Conservation (phyloP, 2,888 invertebrate species). For the Drosophila bunnanda region DNA sequence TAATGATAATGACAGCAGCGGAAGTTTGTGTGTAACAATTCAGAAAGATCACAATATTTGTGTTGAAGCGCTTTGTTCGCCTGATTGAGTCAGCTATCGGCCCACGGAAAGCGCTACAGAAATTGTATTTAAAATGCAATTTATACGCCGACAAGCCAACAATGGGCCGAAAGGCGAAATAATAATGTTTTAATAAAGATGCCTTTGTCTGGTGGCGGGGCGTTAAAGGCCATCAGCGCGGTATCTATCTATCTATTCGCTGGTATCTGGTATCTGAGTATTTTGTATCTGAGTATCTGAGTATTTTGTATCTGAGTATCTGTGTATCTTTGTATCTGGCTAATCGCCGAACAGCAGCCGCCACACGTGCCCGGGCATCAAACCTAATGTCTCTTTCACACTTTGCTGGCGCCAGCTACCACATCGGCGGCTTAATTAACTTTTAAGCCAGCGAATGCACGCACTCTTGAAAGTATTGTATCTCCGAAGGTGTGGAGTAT, state of each 20-base stretch:
- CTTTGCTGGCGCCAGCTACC: slow-evolving; percentile 45
- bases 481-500: slow-evolving; percentile 5
- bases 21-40: slow-evolving; percentile 63
- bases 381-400: slow-evolving; percentile 46
- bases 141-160: slow-evolving; percentile 61
- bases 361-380: slow-evolving; percentile 55
- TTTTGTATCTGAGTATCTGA: slow-evolving; percentile 18
- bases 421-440: slow-evolving; percentile 64
- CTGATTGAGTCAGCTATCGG: slow-evolving; percentile 70
- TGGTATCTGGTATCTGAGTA: slow-evolving; percentile 11
- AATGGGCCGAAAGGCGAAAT: slow-evolving; percentile 50
- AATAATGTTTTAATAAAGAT: slow-evolving; percentile 76
- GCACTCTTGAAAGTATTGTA: slow-evolving; percentile 19
- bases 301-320: background rate
- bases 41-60: slow-evolving; percentile 71
- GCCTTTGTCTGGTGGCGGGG: slow-evolving; percentile 39
- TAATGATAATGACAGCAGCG: slow-evolving; percentile 55
- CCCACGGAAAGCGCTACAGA: slow-evolving; percentile 53
- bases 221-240: slow-evolving; percentile 46
- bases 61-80: slow-evolving; percentile 69
- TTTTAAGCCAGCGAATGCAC: slow-evolving; percentile 24
- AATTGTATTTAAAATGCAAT: slow-evolving; percentile 77
- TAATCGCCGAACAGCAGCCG: slow-evolving; percentile 55
- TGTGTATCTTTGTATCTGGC: slow-evolving; percentile 39
- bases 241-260: slow-evolving; percentile 8